Conservation (phyloP, 2,888 invertebrate species). For the Odontothrips loti region DNA sequence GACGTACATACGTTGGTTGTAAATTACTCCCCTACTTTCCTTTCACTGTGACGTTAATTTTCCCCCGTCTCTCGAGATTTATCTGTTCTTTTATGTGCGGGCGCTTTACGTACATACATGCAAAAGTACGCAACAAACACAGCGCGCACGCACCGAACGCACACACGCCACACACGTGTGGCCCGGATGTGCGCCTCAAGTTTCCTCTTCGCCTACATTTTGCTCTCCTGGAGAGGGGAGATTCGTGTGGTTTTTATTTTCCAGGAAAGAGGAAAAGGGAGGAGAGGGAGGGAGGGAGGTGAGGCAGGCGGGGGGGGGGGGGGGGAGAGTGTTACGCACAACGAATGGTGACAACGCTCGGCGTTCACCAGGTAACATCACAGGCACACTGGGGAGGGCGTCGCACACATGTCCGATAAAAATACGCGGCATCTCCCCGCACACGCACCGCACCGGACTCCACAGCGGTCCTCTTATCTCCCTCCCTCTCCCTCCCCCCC, state of each 20-base stretch:
- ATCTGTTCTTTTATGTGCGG: constrained; percentile 21
- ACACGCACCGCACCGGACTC: too few relatives aligned
- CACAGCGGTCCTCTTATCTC: too few relatives aligned
- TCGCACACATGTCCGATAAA: too few relatives aligned
- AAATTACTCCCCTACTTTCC: constrained; percentile 26
- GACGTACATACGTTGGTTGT: constrained; percentile 6
- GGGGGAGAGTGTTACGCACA: too few relatives aligned
- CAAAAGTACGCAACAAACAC: not conserved
- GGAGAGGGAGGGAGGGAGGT: too few relatives aligned
- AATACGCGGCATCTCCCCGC: too few relatives aligned
- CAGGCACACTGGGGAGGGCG: too few relatives aligned
- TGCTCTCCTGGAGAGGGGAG: too few relatives aligned
- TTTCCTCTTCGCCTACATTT: not conserved
- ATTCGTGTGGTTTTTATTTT: too few relatives aligned
- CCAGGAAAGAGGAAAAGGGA: not conserved
- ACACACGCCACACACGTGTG: not conserved
- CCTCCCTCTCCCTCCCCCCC: not conserved
- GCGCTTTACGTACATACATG: not conserved
- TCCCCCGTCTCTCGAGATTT: constrained; percentile 21
- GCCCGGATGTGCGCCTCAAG: not conserved
- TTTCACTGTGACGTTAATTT: constrained; percentile 25
- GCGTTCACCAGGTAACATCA: too few relatives aligned
- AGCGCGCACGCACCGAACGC: not conserved
- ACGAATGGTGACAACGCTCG: too few relatives aligned
- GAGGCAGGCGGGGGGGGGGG: too few relatives aligned